Evolutionary conservation across 2,797 vertebrate genomes (phyloP).

Genomic region (Tinamus major): DNA sequence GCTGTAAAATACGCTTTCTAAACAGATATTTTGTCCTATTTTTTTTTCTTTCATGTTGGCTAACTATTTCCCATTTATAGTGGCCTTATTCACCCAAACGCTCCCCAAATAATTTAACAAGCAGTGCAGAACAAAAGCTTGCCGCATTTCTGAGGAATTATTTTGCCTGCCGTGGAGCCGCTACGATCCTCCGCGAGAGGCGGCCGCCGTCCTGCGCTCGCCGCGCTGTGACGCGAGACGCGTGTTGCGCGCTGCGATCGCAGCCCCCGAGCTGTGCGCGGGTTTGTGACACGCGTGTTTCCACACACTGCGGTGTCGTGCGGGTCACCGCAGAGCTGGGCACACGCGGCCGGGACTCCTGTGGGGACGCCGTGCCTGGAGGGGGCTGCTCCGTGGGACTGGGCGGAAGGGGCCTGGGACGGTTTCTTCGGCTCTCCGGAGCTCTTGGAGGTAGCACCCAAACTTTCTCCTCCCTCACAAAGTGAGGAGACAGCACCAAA

Average conservation of each 20-base stretch:
- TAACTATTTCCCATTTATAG: background rate
- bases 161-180: background rate
- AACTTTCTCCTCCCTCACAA: background rate
- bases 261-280: too few species aligned
- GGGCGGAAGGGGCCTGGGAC: background rate
- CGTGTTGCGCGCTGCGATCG: too few species aligned
- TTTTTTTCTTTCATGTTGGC: background rate
- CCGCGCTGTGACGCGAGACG: too few species aligned
- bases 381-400: background rate
- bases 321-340: too few species aligned
- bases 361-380: background rate
- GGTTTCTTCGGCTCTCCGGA: background rate
- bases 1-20: background rate
- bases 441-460: fast-evolving
- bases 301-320: too few species aligned
- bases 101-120: conserved; percentile 38
- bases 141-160: background rate
- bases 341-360: background rate
- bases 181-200: background rate
- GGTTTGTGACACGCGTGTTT: too few species aligned
- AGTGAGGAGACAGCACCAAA: background rate
- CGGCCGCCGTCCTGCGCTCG: background rate
- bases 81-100: background rate
- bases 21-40: background rate
- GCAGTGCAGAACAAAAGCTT: conserved; percentile 5